phyloP scores from a whole-genome alignment of 2,113 vertebrate genomes.

The Silurus glanis region DNA sequence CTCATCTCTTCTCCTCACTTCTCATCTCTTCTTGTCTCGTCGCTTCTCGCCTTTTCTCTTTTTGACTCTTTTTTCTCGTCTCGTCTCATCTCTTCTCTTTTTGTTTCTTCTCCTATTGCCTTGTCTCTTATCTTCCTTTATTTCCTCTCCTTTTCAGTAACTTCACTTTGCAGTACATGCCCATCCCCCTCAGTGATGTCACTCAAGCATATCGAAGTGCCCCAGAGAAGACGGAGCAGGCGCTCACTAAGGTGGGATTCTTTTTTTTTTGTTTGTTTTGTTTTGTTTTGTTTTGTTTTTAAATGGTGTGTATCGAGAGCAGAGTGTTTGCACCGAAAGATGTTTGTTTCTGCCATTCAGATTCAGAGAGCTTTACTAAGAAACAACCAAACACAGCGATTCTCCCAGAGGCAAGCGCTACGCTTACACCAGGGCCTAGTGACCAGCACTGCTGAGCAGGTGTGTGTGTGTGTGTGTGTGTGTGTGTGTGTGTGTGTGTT shows the following conservation, averaged over 20 bases:
- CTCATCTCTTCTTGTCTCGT: not conserved
- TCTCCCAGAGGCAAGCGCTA: conserved; percentile 86
- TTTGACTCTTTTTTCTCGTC: not conserved
- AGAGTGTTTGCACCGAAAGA: not conserved
- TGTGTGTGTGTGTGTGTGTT: conserved; percentile 7
- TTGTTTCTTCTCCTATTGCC: not conserved
- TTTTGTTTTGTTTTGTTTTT: not conserved
- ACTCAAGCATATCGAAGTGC: conserved; percentile 83
- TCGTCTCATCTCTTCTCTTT: not conserved
- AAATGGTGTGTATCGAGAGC: not conserved
- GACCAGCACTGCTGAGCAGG: conserved; percentile 88
- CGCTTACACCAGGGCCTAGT: conserved; percentile 89
- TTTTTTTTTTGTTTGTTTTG: not conserved
- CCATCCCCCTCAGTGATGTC: conserved; percentile 86
- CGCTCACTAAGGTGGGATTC: conserved; percentile 81
- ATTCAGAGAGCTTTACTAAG: conserved; percentile 87
- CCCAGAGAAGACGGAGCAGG: conserved; percentile 84
- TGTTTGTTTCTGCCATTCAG: conserved; percentile 60
- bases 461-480: conserved; percentile 49
- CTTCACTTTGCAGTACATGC: conserved; percentile 89
- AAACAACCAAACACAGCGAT: conserved; percentile 87
- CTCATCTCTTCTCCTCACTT: not conserved
- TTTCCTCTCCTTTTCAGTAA: conserved; percentile 70
- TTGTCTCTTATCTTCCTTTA: not conserved
- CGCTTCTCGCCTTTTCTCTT: not conserved